These are phyloP conservation scores for Epinephelus lanceolatus DNA, from an alignment of 2,113 vertebrate species.

Conservation along the genomic window DNA sequence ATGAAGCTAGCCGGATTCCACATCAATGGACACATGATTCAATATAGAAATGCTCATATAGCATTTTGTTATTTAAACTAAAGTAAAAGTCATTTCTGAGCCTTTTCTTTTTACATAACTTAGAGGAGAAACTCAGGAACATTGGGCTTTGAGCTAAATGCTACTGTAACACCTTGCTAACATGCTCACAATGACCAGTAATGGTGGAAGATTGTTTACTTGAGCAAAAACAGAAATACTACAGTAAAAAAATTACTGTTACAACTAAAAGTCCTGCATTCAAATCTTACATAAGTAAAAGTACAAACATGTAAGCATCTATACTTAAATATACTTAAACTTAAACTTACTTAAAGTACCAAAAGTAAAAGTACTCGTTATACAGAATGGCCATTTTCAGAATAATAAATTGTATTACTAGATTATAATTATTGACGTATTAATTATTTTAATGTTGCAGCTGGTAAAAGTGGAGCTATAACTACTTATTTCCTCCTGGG, in stretches of 20 bases:
- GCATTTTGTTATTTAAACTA: not conserved
- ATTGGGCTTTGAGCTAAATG: not conserved
- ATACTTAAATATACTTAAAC: too few relatives aligned
- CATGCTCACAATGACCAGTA: too few relatives aligned
- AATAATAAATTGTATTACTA: too few relatives aligned
- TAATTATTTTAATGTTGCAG: too few relatives aligned
- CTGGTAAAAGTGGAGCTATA: too few relatives aligned
- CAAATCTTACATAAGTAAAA: not conserved
- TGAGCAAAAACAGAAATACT: not conserved
- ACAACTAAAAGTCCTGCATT: not conserved
- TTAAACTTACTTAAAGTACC: too few relatives aligned
- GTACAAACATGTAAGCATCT: not conserved
- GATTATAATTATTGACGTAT: too few relatives aligned
- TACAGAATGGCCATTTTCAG: too few relatives aligned
- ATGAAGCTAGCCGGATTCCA: constrained; percentile 30
- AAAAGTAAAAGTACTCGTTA: too few relatives aligned
- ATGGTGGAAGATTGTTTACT: not conserved
- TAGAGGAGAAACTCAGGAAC: not conserved
- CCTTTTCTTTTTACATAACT: not conserved
- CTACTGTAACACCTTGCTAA: not conserved
- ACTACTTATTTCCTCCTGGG: too few relatives aligned
- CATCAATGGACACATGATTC: constrained; percentile 12
- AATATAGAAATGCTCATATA: not conserved
- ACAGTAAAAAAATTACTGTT: not conserved
- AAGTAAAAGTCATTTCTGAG: not conserved